phyloP scores from a whole-genome alignment of 2,797 vertebrate species.

The Tragopan temminckii region DNA sequence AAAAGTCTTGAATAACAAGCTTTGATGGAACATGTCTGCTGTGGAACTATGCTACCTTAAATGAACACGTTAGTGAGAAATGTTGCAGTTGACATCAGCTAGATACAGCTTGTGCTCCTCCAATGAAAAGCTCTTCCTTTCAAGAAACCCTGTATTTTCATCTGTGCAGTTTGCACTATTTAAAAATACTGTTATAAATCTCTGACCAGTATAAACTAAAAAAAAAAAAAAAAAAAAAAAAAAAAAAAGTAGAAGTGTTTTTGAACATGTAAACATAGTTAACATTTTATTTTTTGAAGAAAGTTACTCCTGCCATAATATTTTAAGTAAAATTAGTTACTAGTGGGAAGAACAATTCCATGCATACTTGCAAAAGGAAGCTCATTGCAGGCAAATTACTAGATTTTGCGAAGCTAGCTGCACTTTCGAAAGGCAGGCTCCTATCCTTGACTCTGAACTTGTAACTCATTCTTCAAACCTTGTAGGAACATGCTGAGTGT shows the following conservation, averaged over 20 bases:
- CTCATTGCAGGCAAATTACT: neutral
- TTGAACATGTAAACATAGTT: neutral
- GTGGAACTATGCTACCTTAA: neutral
- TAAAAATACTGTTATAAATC: neutral
- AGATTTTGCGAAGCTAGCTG: neutral
- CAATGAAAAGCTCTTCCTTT: neutral
- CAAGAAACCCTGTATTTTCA: neutral
- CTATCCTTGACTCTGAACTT: neutral
- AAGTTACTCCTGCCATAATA: neutral
- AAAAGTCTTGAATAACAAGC: neutral
- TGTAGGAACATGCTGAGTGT: neutral
- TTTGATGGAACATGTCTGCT: neutral
- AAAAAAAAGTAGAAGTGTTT: neutral
- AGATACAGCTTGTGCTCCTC: neutral
- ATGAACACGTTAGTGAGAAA: neutral
- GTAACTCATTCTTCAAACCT: neutral
- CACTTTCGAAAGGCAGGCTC: neutral
- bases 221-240: neutral
- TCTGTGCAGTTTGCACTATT: neutral
- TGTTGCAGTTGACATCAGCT: neutral
- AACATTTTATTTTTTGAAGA: neutral
- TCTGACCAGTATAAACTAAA: neutral
- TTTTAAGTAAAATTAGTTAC: neutral
- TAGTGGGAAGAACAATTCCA: neutral
- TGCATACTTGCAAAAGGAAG: neutral